Conservation (phyloP, 2,888 invertebrate genomes). For the Hyppa rectilinea region DNA sequence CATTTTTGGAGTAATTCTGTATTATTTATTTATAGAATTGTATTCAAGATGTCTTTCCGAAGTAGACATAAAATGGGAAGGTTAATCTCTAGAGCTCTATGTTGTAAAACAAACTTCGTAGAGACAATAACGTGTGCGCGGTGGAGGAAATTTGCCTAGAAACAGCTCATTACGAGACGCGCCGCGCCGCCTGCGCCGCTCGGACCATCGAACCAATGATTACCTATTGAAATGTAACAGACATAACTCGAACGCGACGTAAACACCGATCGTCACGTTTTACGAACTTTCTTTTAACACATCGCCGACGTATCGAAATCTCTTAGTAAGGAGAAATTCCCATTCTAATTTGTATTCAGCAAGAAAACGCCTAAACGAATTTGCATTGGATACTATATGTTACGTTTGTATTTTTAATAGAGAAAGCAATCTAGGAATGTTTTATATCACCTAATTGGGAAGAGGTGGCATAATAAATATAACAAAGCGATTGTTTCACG, state of each 20-base stretch:
- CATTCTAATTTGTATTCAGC: conserved; percentile 85
- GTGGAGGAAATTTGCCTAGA: conserved; percentile 4
- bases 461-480: conserved; percentile 58
- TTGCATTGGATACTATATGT: conserved; percentile 78
- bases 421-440: conserved; percentile 70
- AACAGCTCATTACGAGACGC: conserved; percentile 18
- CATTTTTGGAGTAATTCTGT: conserved; percentile 12
- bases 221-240: conserved; percentile 68
- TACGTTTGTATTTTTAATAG: conserved; percentile 74
- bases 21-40: background rate
- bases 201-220: conserved; percentile 43
- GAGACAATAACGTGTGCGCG: conserved; percentile 7
- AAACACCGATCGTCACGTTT: conserved; percentile 71
- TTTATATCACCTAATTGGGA: conserved; percentile 74
- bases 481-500: conserved; percentile 49
- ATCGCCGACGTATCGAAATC: conserved; percentile 79
- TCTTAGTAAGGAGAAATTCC: conserved; percentile 84
- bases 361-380: conserved; percentile 77
- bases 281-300: conserved; percentile 83
- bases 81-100: background rate
- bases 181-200: background rate
- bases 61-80: conserved; percentile 1
- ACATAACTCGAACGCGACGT: conserved; percentile 64
- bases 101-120: conserved; percentile 1
- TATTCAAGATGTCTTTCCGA: background rate